Evolutionary conservation across 2,797 vertebrate genomes (phyloP).

Genomic region (Lerista edwardsae): DNA sequence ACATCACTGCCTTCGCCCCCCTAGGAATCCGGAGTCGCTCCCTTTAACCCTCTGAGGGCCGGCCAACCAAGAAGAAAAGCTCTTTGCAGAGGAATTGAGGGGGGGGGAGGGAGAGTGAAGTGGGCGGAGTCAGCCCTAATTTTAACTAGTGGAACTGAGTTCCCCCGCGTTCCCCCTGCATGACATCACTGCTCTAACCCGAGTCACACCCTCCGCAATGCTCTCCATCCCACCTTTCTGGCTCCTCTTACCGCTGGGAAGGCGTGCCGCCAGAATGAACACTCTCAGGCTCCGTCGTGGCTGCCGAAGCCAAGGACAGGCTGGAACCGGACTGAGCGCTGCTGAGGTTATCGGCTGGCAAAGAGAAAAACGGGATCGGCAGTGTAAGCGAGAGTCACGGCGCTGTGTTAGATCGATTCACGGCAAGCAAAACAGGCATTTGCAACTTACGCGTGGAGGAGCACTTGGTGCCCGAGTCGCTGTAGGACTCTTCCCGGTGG

Average conservation of each 20-base stretch:
- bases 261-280: slow-evolving; percentile 90
- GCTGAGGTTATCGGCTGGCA: slow-evolving; percentile 89
- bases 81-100: too few species aligned
- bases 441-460: slow-evolving; percentile 85
- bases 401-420: too few species aligned
- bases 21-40: too few species aligned
- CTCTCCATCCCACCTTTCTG: neutral
- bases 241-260: slow-evolving; percentile 86
- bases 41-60: too few species aligned
- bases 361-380: too few species aligned
- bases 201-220: neutral
- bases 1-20: too few species aligned
- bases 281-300: slow-evolving; percentile 94
- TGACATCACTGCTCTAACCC: neutral
- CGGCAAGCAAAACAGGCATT: accelerated
- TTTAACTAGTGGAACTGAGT: too few species aligned
- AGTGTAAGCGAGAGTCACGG: too few species aligned
- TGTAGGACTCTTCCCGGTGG: slow-evolving; percentile 88
- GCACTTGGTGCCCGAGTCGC: slow-evolving; percentile 85
- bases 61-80: too few species aligned
- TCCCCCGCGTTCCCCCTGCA: too few species aligned
- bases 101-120: too few species aligned
- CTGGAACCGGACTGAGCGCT: slow-evolving; percentile 94
- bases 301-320: slow-evolving; percentile 92
- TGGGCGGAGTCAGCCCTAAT: too few species aligned